Conservation (phyloP, 2,888 invertebrate genomes). For the Tetanocera ferruginea region DNA sequence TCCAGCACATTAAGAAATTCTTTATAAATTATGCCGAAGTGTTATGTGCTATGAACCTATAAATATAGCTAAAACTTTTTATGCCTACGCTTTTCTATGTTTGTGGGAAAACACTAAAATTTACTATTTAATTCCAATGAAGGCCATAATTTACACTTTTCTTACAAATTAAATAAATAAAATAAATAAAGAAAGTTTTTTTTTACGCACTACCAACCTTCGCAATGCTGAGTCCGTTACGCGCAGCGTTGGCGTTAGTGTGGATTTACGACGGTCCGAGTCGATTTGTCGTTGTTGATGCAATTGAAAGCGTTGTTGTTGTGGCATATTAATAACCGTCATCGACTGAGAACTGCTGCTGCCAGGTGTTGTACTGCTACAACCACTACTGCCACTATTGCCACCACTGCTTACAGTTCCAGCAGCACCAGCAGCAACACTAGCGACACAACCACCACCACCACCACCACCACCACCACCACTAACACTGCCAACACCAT, state of each 20-base stretch:
- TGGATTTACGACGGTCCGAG: conserved; percentile 55
- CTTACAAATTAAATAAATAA: too few species aligned
- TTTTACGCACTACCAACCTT: conserved; percentile 49
- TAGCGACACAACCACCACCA: background rate
- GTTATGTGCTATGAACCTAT: too few species aligned
- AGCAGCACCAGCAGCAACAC: conserved; percentile 9
- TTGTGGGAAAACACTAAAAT: too few species aligned
- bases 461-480: conserved; percentile 18
- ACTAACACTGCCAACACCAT: conserved; percentile 14
- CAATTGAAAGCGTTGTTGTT: conserved; percentile 45
- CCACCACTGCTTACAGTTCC: conserved; percentile 22
- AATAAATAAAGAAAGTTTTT: too few species aligned
- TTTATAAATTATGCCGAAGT: too few species aligned
- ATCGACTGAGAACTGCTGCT: conserved; percentile 42
- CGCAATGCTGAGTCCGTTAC: conserved; percentile 59
- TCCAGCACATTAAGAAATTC: too few species aligned
- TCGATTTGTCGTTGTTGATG: conserved; percentile 48
- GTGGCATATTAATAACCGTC: conserved; percentile 47
- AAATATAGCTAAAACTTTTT: too few species aligned
- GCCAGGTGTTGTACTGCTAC: background rate
- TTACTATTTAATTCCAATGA: too few species aligned
- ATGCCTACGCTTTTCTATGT: too few species aligned
- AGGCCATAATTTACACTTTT: too few species aligned
- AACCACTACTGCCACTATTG: conserved; percentile 7
- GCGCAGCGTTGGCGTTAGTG: conserved; percentile 56